Evolutionary conservation across 35 echinoderm and acorn worm species (phyloP).

Genomic region (Lytechinus pictus): DNA sequence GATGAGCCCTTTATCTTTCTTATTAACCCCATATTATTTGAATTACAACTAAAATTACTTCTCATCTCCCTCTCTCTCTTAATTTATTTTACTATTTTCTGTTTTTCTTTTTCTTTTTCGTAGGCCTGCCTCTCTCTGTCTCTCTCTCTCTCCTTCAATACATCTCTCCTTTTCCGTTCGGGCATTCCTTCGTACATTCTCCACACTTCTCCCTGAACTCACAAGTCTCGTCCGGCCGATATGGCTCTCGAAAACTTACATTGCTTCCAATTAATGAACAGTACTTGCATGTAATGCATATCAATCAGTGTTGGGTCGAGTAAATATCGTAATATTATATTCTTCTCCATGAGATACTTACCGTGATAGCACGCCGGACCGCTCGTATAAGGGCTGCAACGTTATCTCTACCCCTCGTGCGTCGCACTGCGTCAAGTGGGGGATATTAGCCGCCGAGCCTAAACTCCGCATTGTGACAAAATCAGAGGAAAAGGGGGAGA

Average conservation of each 20-base stretch:
- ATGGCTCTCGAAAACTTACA: conserved; percentile 42
- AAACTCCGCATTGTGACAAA: conserved; percentile 1
- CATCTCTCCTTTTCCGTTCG: not conserved
- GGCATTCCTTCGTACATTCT: not conserved
- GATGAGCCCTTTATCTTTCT: no score
- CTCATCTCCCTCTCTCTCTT: no score
- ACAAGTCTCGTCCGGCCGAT: not conserved
- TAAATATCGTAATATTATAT: conserved; percentile 49
- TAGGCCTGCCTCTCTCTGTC: no score
- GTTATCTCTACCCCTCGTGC: conserved; percentile 16
- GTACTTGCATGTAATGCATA: conserved; percentile 44
- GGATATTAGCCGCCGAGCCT: not conserved
- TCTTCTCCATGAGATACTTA: not conserved
- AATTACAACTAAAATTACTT: no score
- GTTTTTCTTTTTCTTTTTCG: no score
- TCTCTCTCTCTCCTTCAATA: not conserved
- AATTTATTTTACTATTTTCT: no score
- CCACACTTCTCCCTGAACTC: not conserved
- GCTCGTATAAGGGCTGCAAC: not conserved
- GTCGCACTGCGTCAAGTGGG: conserved; percentile 16
- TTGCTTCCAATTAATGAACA: conserved; percentile 33
- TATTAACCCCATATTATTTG: no score
- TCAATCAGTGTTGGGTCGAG: conserved; percentile 23
- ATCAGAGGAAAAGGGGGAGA: not conserved
- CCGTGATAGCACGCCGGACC: not conserved